Percentiles rank a stretch among this genome's conserved stretches.
These are phyloP conservation scores for Trichopria drosophilae DNA, from an alignment of 2,888 invertebrate genomes.

Conservation along the genomic window DNA sequence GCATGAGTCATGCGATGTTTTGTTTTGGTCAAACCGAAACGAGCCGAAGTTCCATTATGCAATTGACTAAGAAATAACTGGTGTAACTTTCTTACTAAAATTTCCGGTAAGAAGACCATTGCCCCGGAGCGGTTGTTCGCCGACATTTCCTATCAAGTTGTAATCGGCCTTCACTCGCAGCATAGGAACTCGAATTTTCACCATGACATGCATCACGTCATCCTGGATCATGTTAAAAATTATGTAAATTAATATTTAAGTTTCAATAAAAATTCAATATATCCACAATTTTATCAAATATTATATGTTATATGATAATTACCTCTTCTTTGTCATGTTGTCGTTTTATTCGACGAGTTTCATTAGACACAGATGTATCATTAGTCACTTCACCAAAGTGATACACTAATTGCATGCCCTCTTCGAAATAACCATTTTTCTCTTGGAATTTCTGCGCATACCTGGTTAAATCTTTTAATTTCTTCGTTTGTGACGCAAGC, in stretches of 20 bases:
- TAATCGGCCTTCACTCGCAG: conserved; percentile 49
- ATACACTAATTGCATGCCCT: conserved; percentile 53
- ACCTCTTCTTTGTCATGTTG: conserved; percentile 35
- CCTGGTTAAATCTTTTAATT: conserved; percentile 46
- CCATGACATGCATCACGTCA: conserved; percentile 54
- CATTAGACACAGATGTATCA: conserved; percentile 21
- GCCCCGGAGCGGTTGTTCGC: conserved; percentile 48
- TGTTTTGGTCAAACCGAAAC: no score
- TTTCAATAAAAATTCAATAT: conserved; percentile 3
- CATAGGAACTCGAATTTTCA: conserved; percentile 49
- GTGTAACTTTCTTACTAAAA: conserved; percentile 48
- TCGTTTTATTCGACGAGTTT: conserved; percentile 25
- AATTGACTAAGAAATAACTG: conserved; percentile 1
- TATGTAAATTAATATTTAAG: not conserved
- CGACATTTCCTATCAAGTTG: conserved; percentile 50
- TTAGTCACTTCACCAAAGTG: conserved; percentile 44
- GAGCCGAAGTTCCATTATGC: not conserved
- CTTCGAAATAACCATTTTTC: conserved; percentile 52
- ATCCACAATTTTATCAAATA: conserved; percentile 25
- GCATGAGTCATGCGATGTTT: no score
- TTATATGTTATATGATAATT: conserved; percentile 15
- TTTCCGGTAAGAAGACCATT: conserved; percentile 49
- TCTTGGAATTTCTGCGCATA: conserved; percentile 53
- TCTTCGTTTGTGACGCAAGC: conserved; percentile 42
- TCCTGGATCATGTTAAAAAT: conserved; percentile 40